Base-by-base conservation (phyloP, 2,797 vertebrate genomes). In the Danio albolineatus region DNA sequence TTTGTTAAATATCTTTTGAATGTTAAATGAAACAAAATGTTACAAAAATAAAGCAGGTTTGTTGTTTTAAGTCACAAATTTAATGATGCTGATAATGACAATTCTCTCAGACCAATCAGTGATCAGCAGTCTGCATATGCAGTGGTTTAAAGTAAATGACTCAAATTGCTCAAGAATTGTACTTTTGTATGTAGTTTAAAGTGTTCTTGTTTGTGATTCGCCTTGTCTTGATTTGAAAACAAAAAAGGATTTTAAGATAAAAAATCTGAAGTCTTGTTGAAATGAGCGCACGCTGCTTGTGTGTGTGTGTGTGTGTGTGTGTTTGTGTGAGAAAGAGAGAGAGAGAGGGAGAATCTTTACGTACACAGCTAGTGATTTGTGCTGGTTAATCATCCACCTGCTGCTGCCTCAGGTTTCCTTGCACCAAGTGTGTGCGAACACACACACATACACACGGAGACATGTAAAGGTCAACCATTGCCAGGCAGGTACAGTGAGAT, bases 391-490 rank as follows among this genome's bases (percentile, higher is more conserved):
- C 83, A 87, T 87, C 81, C 76, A 95, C 94, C 90, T 90, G 84
- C 89, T 89, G 81, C 87, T 86, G 87, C 87, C 74, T 87, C 85
- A 89, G 90, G 92, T 93, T 95, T 95, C 91, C 84, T 90, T 76
- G 86, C 87, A 90, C 88, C 90, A 91, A 90, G 90, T 44, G 21
- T 39, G 89, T 89, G 82, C 89, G 90, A 80, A 84, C 73, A 61
- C 74, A 56, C 57, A 57, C 44, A 66, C 60, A 62, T 65, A 46
- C n/a, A 61, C 49, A 54, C 51, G 76, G 19, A 51, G n/a, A 39
- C 10, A 43, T 19, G 51, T 51, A 82, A 83, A 85, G 83, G 90
- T 92, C 92, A 92, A 90, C 90, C 91, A 87, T 91, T 90, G 88
- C 70, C 61, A 76, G 85, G 88, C 87, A 83, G 79, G 85, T 81